A percentile compares a stretch with the other conserved stretches of the same genome.
These are phyloP conservation scores for Poeciliopsis occidentalis DNA, from an alignment of 2,113 vertebrate species.

Conservation along the genomic window DNA sequence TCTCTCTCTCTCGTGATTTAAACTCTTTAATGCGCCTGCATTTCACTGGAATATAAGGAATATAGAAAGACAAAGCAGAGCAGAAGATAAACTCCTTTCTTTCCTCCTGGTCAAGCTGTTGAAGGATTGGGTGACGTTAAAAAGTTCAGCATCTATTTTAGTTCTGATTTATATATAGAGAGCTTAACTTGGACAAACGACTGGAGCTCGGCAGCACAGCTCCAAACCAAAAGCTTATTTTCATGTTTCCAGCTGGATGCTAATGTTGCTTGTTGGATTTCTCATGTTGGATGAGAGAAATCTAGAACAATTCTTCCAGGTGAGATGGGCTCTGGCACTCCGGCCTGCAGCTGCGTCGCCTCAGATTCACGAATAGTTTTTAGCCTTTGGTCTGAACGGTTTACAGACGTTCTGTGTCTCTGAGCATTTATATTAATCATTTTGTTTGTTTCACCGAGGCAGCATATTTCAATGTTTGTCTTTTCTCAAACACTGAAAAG, in stretches of 20 bases:
- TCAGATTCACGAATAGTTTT: not conserved
- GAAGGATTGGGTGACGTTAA: conserved; percentile 14
- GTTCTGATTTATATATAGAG: conserved; percentile 73
- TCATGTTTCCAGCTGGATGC: not conserved
- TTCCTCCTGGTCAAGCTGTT: not conserved
- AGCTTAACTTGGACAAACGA: conserved; percentile 41
- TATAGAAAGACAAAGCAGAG: not conserved
- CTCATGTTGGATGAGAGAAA: not conserved
- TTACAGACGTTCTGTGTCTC: not conserved
- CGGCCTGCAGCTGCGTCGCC: not conserved
- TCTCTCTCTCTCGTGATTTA: not conserved
- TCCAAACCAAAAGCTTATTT: conserved; percentile 29
- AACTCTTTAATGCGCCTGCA: not conserved
- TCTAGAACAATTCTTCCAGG: not conserved
- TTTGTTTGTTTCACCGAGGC: too few relatives aligned
- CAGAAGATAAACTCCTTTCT: not conserved
- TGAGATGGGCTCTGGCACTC: not conserved
- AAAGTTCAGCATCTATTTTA: conserved; percentile 50
- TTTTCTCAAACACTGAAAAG: not conserved
- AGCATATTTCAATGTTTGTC: not conserved
- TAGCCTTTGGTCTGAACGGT: not conserved
- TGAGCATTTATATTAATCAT: too few relatives aligned
- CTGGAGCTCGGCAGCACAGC: conserved; percentile 22
- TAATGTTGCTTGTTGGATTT: not conserved
- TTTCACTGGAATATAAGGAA: not conserved